These are phyloP conservation scores for Drosophila neoperkinsi DNA, from an alignment of 2,888 invertebrate genomes.

Conservation along the genomic window DNA sequence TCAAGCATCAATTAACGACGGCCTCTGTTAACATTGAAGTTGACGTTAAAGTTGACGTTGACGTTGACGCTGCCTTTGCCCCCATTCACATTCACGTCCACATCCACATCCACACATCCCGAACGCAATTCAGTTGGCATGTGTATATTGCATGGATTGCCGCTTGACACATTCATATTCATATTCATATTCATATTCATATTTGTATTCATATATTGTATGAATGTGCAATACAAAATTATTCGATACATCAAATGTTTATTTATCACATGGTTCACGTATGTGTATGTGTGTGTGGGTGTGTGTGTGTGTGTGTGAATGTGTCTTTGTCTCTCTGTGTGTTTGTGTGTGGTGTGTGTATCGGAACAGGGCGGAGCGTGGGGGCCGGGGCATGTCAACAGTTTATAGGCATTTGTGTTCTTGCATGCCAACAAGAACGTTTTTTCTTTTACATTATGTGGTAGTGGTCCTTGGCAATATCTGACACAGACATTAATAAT, in stretches of 20 bases:
- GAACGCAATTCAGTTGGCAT: slow-evolving; percentile 3
- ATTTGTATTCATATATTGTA: slow-evolving; percentile 43
- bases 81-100: slow-evolving; percentile 2
- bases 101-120: slow-evolving; percentile 2
- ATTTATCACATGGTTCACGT: slow-evolving; percentile 24
- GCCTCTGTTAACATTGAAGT: slow-evolving; percentile 17
- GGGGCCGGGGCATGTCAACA: slow-evolving; percentile 41
- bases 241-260: slow-evolving; percentile 45
- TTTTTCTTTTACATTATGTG: slow-evolving; percentile 85
- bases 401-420: slow-evolving; percentile 82
- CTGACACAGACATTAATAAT: slow-evolving; percentile 59
- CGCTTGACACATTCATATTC: slow-evolving; percentile 38
- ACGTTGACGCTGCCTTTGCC: slow-evolving; percentile 26
- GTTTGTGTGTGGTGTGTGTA: background rate
- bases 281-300: slow-evolving; percentile 1
- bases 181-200: slow-evolving; percentile 47
- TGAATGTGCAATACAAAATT: slow-evolving; percentile 55
- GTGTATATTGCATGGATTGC: slow-evolving; percentile 21
- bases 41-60: slow-evolving; percentile 27
- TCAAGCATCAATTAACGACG: slow-evolving; percentile 18
- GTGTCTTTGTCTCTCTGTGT: slow-evolving; percentile 14
- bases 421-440: slow-evolving; percentile 84
- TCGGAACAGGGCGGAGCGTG: slow-evolving; percentile 15
- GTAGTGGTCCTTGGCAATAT: slow-evolving; percentile 78
- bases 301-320: background rate